Evolutionary conservation across 1,140 invertebrate genomes (phyloP), one percentile per base, ranked within the genome.

Genomic region (Trichonephila inaurata): DNA sequence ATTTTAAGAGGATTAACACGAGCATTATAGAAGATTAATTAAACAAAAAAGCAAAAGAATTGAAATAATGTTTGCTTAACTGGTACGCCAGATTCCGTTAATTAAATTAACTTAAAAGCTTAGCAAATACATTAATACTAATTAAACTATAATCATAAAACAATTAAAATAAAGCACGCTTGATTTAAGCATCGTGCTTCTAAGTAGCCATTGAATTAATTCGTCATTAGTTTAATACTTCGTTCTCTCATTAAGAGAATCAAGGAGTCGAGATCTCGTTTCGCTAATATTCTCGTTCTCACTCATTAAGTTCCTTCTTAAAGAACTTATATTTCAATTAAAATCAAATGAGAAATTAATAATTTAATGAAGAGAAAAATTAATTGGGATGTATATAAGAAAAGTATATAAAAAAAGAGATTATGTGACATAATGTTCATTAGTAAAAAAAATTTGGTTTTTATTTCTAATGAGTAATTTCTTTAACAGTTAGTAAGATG

Each of bases 71-170:
- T 51, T 51, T 51, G 64, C 12, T 69, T 24, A 21, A 69, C 0
- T 69, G 7, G 7, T 12, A 69, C 0, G 64, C 8, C 21, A 8
- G 21, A 69, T 69, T 69, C 64, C 21, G 10, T 10, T 24, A 69
- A 69, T 69, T 69, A 69, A 69, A 69, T 69, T 24, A 69, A 7
- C 44, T 51, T 51, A 51, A 51, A 51, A 69, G 64, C 64, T 12
- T 69, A 69, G 24, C 28, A 77, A 77, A 77, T 77, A 33, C 28
- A 77, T 77, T 77, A 51, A 77, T 33, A 14, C 28, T 77, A 77
- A 77, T 77, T 77, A 77, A 69, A 77, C 24, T 77, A 77, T 77
- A 77, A 77, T 77, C 69, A 33, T 77, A 77, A 77, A 77, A 33
- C 69, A 77, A 77, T 77, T 77, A 77, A 77, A 77, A 77, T 77